Base-by-base conservation (phyloP, 2,888 invertebrate genomes). In the Cyrtodaria siliqua region DNA sequence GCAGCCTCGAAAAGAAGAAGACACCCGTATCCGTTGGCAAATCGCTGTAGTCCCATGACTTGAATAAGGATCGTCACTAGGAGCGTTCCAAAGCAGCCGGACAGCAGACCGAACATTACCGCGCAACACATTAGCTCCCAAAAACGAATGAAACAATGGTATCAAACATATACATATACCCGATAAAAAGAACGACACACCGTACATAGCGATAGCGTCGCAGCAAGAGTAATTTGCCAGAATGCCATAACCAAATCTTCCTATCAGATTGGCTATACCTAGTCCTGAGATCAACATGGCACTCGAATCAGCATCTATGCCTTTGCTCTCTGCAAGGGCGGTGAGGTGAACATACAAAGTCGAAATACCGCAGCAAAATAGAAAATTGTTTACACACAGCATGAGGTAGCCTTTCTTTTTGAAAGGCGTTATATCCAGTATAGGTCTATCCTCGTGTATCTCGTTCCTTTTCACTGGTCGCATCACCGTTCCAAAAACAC, bases 1-100 rank as follows among this genome's bases (percentile, higher is more conserved):
- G 82, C 68, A 2, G 80, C 84, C 62, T 78, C 77, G 52, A 84
- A 79, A 14, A 86, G 42, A 12, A 83, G 47, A 1, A 86, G 66
- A 57, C 79, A 85, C 29, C 87, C 86, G 44, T 85, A 84, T 9
- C 81, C 87, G 27, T 71, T 79, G 14, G 84, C 69, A 52, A 87
- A 79, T 26, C 81, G 57, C 8, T 67, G 60, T 8, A 85, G 53
- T 27, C 81, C 82, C 12, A 87, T 63, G 8, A 85, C 47, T 18
- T 81, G 61, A 4, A 77, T 71, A 16, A 85, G 42, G 8, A 86
- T 76, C 8, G 70, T 52, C 0, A 81, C 83, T n/a, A n/a, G n/a
- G n/a, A n/a, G n/a, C n/a, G n/a, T n/a, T n/a, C n/a, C n/a, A n/a
- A n/a, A n/a, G n/a, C 20, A 82, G n/a, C n/a, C n/a, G n/a, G n/a